Percentiles rank a stretch among this genome's conserved stretches.
These are phyloP conservation scores for Engraulis encrasicolus DNA, from an alignment of 2,113 vertebrate species.

Conservation along the genomic window DNA sequence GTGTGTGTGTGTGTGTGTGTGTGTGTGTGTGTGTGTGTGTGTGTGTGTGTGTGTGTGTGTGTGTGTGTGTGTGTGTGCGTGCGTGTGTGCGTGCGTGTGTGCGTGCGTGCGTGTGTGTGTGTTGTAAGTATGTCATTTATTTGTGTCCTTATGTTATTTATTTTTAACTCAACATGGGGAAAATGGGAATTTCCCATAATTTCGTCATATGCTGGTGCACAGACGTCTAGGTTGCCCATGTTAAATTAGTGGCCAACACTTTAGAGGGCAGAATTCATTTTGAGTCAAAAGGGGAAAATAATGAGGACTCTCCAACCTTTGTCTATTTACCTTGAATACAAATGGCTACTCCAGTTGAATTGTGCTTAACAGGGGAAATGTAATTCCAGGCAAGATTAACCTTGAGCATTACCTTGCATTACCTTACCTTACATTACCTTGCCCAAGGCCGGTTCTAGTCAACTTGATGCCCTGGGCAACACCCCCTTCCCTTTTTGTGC, in stretches of 20 bases:
- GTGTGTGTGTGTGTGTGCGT: background rate
- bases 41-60: background rate
- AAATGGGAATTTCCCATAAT: background rate
- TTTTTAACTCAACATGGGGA: background rate
- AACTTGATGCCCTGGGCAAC: too few species aligned
- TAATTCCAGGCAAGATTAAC: background rate
- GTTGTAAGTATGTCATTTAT: too few species aligned
- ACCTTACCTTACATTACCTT: too few species aligned
- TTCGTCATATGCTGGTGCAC: too few species aligned
- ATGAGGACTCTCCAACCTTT: background rate
- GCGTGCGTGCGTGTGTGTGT: background rate
- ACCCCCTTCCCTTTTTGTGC: too few species aligned
- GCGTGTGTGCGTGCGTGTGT: background rate
- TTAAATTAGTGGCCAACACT: background rate
- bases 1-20: constrained; percentile 14
- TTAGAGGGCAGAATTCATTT: background rate
- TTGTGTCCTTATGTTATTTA: background rate
- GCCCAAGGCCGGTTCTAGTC: too few species aligned
- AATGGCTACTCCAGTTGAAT: background rate
- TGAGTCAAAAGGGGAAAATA: background rate
- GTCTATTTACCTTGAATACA: background rate
- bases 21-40: background rate
- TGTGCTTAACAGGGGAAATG: background rate
- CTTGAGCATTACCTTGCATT: too few species aligned
- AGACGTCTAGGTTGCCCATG: too few species aligned